Conservation (phyloP, 2,113 vertebrate species). For the Pimephales promelas region DNA sequence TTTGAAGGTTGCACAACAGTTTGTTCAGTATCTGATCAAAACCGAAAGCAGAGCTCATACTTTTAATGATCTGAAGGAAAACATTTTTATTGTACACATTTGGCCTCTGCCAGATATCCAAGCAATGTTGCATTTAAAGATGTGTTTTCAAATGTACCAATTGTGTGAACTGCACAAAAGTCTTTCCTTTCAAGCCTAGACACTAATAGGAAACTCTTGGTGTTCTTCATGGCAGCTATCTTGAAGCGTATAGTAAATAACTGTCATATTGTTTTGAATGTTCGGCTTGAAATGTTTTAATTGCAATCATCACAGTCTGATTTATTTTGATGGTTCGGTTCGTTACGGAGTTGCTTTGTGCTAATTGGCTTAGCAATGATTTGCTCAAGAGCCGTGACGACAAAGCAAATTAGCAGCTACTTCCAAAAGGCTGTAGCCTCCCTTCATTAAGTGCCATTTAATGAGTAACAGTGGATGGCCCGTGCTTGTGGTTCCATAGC, state of each 20-base stretch:
- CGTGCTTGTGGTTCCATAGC: not conserved
- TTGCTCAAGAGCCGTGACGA: constrained; percentile 69
- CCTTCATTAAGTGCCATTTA: constrained; percentile 40
- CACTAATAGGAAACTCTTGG: constrained; percentile 6
- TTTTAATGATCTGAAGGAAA: constrained; percentile 8
- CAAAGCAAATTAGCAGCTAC: constrained; percentile 42
- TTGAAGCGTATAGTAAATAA: constrained; percentile 68
- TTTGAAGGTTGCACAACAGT: not conserved
- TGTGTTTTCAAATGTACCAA: not conserved
- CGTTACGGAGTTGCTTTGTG: constrained; percentile 57
- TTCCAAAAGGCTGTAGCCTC: constrained; percentile 25
- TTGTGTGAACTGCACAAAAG: not conserved
- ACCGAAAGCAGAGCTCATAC: not conserved
- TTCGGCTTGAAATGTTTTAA: constrained; percentile 69
- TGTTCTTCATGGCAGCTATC: constrained; percentile 37
- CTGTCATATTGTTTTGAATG: constrained; percentile 67
- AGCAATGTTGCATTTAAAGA: not conserved
- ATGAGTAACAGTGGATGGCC: constrained; percentile 15
- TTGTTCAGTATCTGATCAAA: constrained; percentile 1
- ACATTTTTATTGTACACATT: not conserved
- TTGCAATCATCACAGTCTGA: constrained; percentile 74
- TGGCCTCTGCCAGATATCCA: not conserved
- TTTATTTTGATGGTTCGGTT: constrained; percentile 68
- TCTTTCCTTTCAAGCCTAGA: not conserved
- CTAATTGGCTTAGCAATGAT: constrained; percentile 72